Conservation (phyloP, 2,113 vertebrate species). For the Gopherus evgoodei region DNA sequence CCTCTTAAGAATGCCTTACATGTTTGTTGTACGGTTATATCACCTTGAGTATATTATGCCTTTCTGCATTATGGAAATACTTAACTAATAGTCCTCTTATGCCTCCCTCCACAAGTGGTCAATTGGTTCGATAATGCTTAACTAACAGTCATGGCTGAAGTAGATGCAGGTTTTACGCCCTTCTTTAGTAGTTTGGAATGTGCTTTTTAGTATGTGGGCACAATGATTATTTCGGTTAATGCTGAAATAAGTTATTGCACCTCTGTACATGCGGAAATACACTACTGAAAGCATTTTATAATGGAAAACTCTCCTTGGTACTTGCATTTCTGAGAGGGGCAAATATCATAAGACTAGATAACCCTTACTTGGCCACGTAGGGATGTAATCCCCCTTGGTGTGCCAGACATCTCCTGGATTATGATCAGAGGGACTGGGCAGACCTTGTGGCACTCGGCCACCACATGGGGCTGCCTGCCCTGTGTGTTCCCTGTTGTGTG, state of each 20-base stretch:
- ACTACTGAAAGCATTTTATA: not conserved
- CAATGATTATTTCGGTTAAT: not conserved
- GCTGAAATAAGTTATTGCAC: not conserved
- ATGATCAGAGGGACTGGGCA: not conserved
- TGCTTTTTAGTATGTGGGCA: not conserved
- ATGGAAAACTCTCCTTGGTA: not conserved
- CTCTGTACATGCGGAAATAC: not conserved
- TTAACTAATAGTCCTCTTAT: not conserved
- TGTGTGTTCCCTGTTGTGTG: not conserved
- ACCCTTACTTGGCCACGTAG: not conserved
- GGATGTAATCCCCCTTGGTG: not conserved
- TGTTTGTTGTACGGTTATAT: not conserved
- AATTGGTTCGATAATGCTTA: not conserved
- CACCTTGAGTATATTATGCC: not conserved
- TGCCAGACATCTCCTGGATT: not conserved
- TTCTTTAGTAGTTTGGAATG: not conserved
- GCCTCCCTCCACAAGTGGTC: not conserved
- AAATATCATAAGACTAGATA: not conserved
- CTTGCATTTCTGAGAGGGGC: not conserved
- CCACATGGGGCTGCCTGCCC: not conserved
- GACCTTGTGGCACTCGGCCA: not conserved
- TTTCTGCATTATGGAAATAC: not conserved
- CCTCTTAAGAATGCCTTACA: not conserved
- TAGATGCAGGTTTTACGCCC: accelerated
- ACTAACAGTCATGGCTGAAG: accelerated